A percentile compares a stretch with the other conserved stretches of the same genome.
Evolutionary conservation across 1,140 invertebrate genomes (phyloP).

Genomic region (Cyclargus thomasi): DNA sequence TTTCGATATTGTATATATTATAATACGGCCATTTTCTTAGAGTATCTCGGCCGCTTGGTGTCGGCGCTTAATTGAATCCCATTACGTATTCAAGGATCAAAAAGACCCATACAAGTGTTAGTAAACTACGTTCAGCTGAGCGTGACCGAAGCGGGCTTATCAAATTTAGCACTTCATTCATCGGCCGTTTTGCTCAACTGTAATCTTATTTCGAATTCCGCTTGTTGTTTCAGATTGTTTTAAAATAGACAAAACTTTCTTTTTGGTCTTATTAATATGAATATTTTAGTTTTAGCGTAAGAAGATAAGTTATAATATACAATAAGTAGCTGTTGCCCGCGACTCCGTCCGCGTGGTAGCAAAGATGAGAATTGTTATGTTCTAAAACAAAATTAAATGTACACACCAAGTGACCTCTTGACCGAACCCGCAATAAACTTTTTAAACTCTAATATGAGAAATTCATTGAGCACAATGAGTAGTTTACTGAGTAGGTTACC

Average conservation of each 20-base stretch:
- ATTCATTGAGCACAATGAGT: too few species aligned
- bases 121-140: slow-evolving; percentile 26
- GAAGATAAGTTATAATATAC: too few species aligned
- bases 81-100: slow-evolving; percentile 37
- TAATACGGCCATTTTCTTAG: not conserved
- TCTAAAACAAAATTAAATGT: too few species aligned
- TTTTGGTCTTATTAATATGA: too few species aligned
- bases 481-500: too few species aligned
- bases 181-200: not conserved
- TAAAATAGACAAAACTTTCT: not conserved
- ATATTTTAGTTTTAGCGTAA: too few species aligned
- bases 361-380: too few species aligned
- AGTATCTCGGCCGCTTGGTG: not conserved
- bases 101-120: slow-evolving; percentile 37
- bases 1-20: not conserved
- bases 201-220: not conserved
- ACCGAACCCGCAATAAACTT: too few species aligned
- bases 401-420: too few species aligned
- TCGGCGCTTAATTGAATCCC: slow-evolving; percentile 34
- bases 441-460: too few species aligned
- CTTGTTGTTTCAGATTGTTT: not conserved
- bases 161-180: slow-evolving; percentile 11
- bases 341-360: too few species aligned
- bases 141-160: not conserved
- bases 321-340: too few species aligned